Percentiles rank a stretch among this genome's conserved stretches.
These are phyloP conservation scores for Blastomussa wellsi DNA, from an alignment of 92 coral and sea anemone species.

Conservation along the genomic window DNA sequence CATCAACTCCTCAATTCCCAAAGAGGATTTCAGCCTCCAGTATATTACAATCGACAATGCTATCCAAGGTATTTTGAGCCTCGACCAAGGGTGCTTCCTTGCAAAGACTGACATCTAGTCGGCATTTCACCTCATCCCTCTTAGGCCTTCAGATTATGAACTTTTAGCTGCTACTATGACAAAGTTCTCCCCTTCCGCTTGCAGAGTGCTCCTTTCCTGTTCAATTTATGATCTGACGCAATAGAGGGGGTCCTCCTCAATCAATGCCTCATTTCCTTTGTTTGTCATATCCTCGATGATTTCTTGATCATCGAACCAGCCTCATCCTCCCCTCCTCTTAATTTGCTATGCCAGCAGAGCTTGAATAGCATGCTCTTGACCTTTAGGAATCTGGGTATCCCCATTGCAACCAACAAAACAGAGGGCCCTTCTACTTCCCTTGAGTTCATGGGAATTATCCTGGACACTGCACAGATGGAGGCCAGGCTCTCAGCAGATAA, in stretches of 20 bases:
- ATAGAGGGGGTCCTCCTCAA: slow-evolving; percentile 51
- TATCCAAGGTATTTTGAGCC: slow-evolving; percentile 26
- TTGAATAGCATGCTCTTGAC: slow-evolving; percentile 39
- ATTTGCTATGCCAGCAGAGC: slow-evolving; percentile 31
- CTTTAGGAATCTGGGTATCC: slow-evolving; percentile 39
- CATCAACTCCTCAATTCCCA: slow-evolving; percentile 54
- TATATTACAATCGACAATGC: slow-evolving; percentile 65
- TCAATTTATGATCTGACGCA: slow-evolving; percentile 43
- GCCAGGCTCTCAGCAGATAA: slow-evolving; percentile 22
- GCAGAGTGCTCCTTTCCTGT: slow-evolving; percentile 46
- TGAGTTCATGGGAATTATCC: slow-evolving; percentile 53
- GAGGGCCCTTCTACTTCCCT: slow-evolving; percentile 44
- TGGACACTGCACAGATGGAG: slow-evolving; percentile 21
- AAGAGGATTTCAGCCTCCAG: slow-evolving; percentile 66
- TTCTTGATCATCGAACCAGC: slow-evolving; percentile 40
- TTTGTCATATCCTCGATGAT: slow-evolving; percentile 54
- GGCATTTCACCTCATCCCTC: slow-evolving; percentile 46
- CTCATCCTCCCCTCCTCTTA: slow-evolving; percentile 25
- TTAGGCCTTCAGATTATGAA: slow-evolving; percentile 46
- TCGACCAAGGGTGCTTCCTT: slow-evolving; percentile 43
- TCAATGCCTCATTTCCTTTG: slow-evolving; percentile 39
- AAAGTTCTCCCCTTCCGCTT: slow-evolving; percentile 57
- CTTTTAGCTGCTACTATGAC: slow-evolving; percentile 44
- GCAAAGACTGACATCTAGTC: slow-evolving; percentile 60
- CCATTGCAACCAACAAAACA: slow-evolving; percentile 39